Evolutionary conservation across 2,888 invertebrate species (phyloP).

Genomic region (Podabrus alpinus): DNA sequence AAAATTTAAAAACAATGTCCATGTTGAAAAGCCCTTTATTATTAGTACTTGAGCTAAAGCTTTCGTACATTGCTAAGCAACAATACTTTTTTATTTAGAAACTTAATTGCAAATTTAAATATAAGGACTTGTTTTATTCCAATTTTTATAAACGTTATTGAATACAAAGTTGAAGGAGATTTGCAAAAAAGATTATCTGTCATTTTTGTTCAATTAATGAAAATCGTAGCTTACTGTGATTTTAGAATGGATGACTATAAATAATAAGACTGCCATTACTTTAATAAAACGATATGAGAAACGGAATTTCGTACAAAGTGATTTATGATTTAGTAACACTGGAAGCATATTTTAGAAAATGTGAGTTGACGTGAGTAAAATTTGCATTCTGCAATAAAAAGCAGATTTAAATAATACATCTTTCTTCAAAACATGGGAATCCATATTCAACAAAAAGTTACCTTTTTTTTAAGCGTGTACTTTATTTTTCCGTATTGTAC

Average conservation of each 20-base stretch:
- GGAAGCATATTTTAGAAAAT: neutral
- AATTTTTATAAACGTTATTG: neutral
- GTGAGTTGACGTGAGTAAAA: neutral
- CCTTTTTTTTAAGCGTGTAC: neutral
- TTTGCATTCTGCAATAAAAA: neutral
- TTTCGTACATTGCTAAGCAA: neutral
- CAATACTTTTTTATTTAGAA: neutral
- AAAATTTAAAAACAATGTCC: no score
- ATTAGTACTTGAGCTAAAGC: no score
- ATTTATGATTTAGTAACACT: slow-evolving; percentile 2
- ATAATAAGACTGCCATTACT: neutral
- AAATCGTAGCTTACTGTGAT: neutral
- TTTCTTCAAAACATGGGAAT: neutral
- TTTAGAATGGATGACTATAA: neutral
- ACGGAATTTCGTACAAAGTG: neutral
- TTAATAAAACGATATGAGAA: slow-evolving; percentile 2
- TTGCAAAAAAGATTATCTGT: neutral
- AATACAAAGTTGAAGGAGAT: neutral
- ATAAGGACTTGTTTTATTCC: neutral
- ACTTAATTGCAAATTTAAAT: neutral
- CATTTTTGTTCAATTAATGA: neutral
- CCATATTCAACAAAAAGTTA: neutral
- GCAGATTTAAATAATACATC: neutral
- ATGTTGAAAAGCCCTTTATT: no score
- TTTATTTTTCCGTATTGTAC: neutral